Conservation (phyloP, 2,797 vertebrate genomes). For the Danio choprae region DNA sequence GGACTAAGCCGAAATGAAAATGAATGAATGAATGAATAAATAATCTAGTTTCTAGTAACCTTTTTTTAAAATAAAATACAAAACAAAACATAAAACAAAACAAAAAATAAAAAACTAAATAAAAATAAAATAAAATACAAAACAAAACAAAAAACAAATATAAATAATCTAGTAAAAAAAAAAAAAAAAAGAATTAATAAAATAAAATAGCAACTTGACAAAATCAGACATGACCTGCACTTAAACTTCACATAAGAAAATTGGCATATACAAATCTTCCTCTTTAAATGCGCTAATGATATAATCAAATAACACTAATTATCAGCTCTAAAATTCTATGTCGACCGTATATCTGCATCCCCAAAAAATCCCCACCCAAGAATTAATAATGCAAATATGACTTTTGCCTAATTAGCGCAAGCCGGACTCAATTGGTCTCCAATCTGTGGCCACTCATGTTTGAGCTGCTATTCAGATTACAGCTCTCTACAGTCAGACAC, state of each 20-base stretch:
- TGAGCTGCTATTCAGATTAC: conserved; percentile 2
- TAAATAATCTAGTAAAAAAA: too few relatives aligned
- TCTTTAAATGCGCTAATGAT: background rate
- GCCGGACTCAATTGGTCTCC: conserved; percentile 17
- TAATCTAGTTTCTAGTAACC: too few relatives aligned
- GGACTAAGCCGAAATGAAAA: too few relatives aligned
- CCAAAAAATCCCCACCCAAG: conserved; percentile 10
- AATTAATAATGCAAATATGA: conserved; percentile 47
- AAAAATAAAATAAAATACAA: too few relatives aligned
- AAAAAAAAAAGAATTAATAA: too few relatives aligned
- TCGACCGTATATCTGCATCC: background rate
- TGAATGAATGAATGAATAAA: too few relatives aligned
- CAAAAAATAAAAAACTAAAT: too few relatives aligned
- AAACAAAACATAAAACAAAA: too few relatives aligned
- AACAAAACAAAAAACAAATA: too few relatives aligned
- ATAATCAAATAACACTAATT: background rate
- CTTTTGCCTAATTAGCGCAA: conserved; percentile 29
- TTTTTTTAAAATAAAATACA: too few relatives aligned
- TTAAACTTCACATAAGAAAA: background rate
- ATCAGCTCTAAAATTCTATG: background rate
- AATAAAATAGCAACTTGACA: too few relatives aligned
- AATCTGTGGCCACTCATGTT: conserved; percentile 29
- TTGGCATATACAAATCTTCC: background rate
- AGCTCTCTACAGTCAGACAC: conserved; percentile 10
- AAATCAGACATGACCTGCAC: too few relatives aligned